Percentiles rank a stretch among this genome's conserved stretches.
These are phyloP conservation scores for Leucophenga varia DNA, from an alignment of 1,140 invertebrate species.

Conservation along the genomic window DNA sequence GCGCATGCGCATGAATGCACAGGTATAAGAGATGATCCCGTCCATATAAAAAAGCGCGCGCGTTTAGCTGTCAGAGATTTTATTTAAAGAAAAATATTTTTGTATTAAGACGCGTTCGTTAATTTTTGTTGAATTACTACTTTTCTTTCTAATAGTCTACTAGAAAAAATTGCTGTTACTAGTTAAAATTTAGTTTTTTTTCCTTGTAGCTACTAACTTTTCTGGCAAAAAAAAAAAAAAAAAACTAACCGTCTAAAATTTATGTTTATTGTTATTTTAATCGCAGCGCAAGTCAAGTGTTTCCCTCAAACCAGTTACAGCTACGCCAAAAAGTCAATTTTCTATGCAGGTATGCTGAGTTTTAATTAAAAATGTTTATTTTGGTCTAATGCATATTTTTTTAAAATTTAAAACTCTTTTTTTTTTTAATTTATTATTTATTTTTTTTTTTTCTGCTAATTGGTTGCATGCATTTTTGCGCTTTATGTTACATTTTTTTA, in stretches of 20 bases:
- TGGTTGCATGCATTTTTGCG: too few species aligned
- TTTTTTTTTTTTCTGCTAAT: too few species aligned
- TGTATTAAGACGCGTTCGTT: too few species aligned
- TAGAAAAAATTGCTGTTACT: too few species aligned
- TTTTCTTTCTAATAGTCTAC: too few species aligned
- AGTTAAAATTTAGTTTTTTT: too few species aligned
- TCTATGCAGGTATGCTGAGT: conserved; percentile 55
- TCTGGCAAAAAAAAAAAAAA: conserved; percentile 7
- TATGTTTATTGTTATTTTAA: conserved; percentile 17
- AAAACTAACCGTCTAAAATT: neutral
- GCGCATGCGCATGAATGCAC: conserved; percentile 55
- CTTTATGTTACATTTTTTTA: too few species aligned
- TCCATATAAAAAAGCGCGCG: neutral
- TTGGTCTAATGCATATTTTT: too few species aligned
- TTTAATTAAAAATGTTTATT: too few species aligned
- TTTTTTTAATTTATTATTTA: too few species aligned
- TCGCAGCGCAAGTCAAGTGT: conserved; percentile 52
- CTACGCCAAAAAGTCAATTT: conserved; percentile 52
- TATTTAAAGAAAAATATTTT: neutral
- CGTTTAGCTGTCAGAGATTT: neutral
- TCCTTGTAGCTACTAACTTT: conserved; percentile 9
- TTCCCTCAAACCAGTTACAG: conserved; percentile 41
- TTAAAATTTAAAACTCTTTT: too few species aligned
- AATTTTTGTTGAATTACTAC: too few species aligned
- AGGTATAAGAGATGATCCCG: conserved; percentile 43